Evolutionary conservation across 2,888 invertebrate species (phyloP).

Genomic region (Terebella lapidaria): DNA sequence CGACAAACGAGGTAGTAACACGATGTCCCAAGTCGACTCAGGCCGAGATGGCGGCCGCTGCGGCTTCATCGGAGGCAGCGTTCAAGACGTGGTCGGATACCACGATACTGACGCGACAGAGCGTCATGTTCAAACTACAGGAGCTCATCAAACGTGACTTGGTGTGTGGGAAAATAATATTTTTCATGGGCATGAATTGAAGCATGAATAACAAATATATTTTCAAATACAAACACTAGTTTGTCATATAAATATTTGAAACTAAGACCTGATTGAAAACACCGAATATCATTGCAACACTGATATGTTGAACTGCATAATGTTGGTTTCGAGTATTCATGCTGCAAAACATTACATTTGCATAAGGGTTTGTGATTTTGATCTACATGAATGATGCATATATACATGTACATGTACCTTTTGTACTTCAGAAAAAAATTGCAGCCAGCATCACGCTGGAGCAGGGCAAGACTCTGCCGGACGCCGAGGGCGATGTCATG

Average conservation of each 20-base stretch:
- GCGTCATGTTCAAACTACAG: constrained; percentile 83
- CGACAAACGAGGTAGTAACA: constrained; percentile 60
- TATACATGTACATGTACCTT: too few relatives aligned
- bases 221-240: too few relatives aligned
- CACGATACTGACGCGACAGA: constrained; percentile 87
- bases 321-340: too few relatives aligned
- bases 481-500: constrained; percentile 97
- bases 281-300: too few relatives aligned
- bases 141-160: constrained; percentile 81
- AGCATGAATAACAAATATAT: too few relatives aligned
- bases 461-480: constrained; percentile 93
- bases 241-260: too few relatives aligned
- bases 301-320: too few relatives aligned
- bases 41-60: constrained; percentile 83
- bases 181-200: neutral
- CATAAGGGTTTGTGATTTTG: too few relatives aligned
- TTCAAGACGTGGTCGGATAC: constrained; percentile 81
- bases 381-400: too few relatives aligned
- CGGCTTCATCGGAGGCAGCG: constrained; percentile 77
- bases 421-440: constrained; percentile 69
- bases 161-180: too few relatives aligned
- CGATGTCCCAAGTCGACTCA: constrained; percentile 86
- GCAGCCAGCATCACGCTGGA: constrained; percentile 89
- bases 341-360: too few relatives aligned
- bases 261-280: too few relatives aligned